Evolutionary conservation across 1,140 invertebrate genomes (phyloP).

Genomic region (Bombus confusus): DNA sequence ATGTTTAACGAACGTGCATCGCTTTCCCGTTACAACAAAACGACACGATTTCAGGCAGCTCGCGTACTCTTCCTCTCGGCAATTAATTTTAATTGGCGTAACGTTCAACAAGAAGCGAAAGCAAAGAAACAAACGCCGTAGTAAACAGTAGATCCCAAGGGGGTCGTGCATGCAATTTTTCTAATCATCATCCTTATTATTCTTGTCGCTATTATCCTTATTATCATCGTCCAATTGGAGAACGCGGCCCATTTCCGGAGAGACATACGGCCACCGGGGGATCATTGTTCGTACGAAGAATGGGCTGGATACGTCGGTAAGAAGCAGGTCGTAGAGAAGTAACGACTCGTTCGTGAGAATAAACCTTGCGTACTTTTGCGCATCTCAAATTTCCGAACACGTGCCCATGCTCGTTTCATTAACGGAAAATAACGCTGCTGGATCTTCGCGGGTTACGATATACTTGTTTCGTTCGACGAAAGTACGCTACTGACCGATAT

Average conservation of each 20-base stretch:
- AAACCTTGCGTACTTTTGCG: conserved; percentile 59
- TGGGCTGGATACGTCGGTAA: conserved; percentile 33
- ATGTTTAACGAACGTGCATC: not conserved
- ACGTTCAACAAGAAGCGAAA: no score
- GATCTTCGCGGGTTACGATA: not conserved
- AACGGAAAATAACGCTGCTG: conserved; percentile 56
- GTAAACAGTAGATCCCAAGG: not conserved
- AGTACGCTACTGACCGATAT: not conserved
- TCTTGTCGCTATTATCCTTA: conserved; percentile 62
- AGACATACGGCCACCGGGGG: conserved; percentile 53
- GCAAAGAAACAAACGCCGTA: no score
- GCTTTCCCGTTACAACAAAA: no score
- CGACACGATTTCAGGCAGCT: not conserved
- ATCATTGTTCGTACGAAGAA: conserved; percentile 53
- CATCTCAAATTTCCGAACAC: conserved; percentile 41
- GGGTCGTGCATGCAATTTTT: conserved; percentile 32
- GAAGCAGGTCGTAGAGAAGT: conserved; percentile 62
- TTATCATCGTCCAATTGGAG: conserved; percentile 64
- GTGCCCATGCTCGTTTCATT: conserved; percentile 39
- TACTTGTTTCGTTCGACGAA: not conserved
- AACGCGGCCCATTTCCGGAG: conserved; percentile 53
- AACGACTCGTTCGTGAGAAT: conserved; percentile 64
- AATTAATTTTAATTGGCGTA: not conserved
- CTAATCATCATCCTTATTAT: conserved; percentile 55
- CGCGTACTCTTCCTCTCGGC: not conserved